phyloP scores from a whole-genome alignment of 2,797 vertebrate genomes.

The Enteromius treurensis region DNA sequence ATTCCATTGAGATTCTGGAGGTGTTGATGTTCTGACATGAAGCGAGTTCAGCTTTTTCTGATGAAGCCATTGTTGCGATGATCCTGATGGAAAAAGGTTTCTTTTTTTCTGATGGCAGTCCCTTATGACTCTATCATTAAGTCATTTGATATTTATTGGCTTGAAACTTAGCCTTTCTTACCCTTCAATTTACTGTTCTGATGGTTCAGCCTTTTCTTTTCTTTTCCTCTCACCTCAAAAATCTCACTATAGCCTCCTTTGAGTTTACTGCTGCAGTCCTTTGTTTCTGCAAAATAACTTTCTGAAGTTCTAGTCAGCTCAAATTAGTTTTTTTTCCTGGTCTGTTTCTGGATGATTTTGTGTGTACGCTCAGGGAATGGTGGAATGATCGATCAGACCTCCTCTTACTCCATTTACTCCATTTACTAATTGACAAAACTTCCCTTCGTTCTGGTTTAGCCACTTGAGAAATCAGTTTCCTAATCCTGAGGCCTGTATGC shows the following conservation, averaged over 20 bases:
- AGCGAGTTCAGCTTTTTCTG: constrained; percentile 22
- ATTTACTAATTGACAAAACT: constrained; percentile 45
- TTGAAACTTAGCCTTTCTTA: not conserved
- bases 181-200: not conserved
- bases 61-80: constrained; percentile 37
- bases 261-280: not conserved
- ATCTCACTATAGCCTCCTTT: not conserved
- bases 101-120: not conserved
- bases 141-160: constrained; percentile 18
- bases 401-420: constrained; percentile 37
- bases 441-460: constrained; percentile 27
- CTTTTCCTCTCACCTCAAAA: not conserved
- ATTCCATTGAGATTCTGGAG: constrained; percentile 45
- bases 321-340: constrained; percentile 36
- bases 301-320: constrained; percentile 9
- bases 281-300: constrained; percentile 12
- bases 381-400: constrained; percentile 30
- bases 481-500: constrained; percentile 41
- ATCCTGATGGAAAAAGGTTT: constrained; percentile 24
- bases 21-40: constrained; percentile 39
- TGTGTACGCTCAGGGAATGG: constrained; percentile 9
- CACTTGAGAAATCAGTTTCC: constrained; percentile 45
- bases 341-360: constrained; percentile 10
- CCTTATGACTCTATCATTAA: constrained; percentile 31
- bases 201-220: not conserved